Conservation (phyloP, 2,113 vertebrate genomes). For the Apodemus speciosus region DNA sequence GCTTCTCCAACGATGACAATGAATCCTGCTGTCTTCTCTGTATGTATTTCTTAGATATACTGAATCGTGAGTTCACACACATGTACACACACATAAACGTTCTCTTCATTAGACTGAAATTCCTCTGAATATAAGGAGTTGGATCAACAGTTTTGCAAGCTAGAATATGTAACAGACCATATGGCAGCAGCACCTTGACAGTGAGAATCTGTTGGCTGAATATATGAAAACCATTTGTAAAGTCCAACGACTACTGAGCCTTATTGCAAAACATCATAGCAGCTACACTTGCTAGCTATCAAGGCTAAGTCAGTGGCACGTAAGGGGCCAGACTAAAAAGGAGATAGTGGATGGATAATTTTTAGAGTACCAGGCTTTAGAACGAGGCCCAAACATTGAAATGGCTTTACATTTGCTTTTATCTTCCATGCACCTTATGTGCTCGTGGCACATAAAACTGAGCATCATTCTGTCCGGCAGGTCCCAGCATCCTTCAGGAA, state of each 20-base stretch:
- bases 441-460: background rate
- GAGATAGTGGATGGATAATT: background rate
- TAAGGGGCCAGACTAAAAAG: background rate
- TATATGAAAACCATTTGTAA: background rate
- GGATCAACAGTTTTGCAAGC: background rate
- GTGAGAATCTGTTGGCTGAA: background rate
- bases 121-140: background rate
- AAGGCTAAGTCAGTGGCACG: background rate
- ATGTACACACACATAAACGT: background rate
- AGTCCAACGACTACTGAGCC: background rate
- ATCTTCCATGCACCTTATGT: background rate
- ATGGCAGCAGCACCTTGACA: background rate
- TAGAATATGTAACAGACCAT: background rate
- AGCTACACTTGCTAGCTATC: background rate
- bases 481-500: no score
- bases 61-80: background rate
- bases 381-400: background rate
- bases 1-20: background rate
- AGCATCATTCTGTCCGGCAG: no score
- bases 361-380: background rate
- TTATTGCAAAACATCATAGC: background rate
- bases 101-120: background rate
- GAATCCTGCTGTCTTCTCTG: background rate
- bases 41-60: background rate
- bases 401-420: background rate